These are phyloP conservation scores for Nibea coibor DNA, from an alignment of 2,113 vertebrate genomes.

Conservation along the genomic window DNA sequence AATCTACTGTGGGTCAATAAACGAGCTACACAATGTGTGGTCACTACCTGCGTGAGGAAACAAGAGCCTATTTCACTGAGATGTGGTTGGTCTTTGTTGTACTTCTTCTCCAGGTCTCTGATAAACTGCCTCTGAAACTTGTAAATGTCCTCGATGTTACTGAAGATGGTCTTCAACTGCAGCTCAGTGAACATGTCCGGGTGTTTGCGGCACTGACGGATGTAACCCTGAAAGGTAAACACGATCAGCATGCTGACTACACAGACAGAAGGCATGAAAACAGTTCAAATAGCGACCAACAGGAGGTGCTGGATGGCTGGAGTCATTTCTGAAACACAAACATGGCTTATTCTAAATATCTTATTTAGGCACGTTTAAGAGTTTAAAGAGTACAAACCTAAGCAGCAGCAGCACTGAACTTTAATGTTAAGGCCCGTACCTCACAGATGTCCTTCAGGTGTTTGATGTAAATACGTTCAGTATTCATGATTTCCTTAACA, in stretches of 20 bases:
- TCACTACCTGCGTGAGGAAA: conserved; percentile 92
- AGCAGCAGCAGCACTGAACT: background rate
- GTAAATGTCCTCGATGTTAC: conserved; percentile 99
- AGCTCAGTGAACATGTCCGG: conserved; percentile 92
- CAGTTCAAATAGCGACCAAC: conserved; percentile 50
- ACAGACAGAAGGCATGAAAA: background rate
- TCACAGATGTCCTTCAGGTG: conserved; percentile 98
- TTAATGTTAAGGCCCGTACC: conserved; percentile 73
- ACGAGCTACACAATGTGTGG: background rate
- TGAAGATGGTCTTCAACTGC: conserved; percentile 95
- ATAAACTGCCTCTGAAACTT: conserved; percentile 96
- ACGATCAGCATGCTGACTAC: background rate
- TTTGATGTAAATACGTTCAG: conserved; percentile 97
- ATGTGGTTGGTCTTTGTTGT: conserved; percentile 95
- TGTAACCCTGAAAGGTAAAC: conserved; percentile 89
- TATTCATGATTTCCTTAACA: conserved; percentile 97
- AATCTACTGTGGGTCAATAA: background rate
- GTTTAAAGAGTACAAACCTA: background rate
- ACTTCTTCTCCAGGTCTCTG: conserved; percentile 94
- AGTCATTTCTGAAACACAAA: background rate
- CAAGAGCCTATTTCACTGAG: conserved; percentile 96
- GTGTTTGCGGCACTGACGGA: conserved; percentile 96
- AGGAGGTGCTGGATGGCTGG: conserved; percentile 50
- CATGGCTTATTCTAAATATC: background rate
- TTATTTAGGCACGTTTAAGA: background rate